Conservation (phyloP, 1,140 invertebrate genomes). For the Drosophila nebulosa region DNA sequence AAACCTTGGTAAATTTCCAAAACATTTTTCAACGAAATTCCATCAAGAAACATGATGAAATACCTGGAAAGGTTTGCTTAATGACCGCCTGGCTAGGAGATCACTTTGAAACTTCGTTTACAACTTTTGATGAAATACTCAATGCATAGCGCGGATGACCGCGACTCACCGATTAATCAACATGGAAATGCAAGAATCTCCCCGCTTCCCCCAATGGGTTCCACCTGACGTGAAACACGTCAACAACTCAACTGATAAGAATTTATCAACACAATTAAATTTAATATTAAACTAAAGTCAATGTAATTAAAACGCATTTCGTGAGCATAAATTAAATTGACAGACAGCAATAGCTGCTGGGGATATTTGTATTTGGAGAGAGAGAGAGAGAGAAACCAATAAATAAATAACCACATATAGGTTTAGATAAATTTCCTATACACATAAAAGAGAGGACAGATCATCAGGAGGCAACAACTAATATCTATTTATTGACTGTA, state of each 20-base stretch:
- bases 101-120: not conserved
- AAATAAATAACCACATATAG: not conserved
- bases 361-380: not conserved
- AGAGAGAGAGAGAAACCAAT: not conserved
- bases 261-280: conserved; percentile 10
- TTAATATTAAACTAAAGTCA: conserved; percentile 1
- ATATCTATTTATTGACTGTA: too few species aligned
- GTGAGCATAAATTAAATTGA: not conserved
- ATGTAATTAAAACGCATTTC: conserved; percentile 7
- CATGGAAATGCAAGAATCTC: conserved; percentile 19
- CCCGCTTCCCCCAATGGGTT: not conserved
- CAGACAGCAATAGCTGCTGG: not conserved
- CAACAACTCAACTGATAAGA: conserved; percentile 26
- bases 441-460: too few species aligned
- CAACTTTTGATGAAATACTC: conserved; percentile 29
- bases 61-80: conserved; percentile 28
- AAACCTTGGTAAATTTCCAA: conserved; percentile 9
- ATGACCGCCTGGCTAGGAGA: not conserved
- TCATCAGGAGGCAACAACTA: too few species aligned
- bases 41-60: conserved; percentile 17
- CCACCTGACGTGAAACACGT: not conserved
- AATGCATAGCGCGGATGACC: not conserved
- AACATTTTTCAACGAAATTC: conserved; percentile 13
- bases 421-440: too few species aligned
- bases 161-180: conserved; percentile 26